Evolutionary conservation across 2,113 vertebrate genomes (phyloP).

Genomic region (Monopterus albus): DNA sequence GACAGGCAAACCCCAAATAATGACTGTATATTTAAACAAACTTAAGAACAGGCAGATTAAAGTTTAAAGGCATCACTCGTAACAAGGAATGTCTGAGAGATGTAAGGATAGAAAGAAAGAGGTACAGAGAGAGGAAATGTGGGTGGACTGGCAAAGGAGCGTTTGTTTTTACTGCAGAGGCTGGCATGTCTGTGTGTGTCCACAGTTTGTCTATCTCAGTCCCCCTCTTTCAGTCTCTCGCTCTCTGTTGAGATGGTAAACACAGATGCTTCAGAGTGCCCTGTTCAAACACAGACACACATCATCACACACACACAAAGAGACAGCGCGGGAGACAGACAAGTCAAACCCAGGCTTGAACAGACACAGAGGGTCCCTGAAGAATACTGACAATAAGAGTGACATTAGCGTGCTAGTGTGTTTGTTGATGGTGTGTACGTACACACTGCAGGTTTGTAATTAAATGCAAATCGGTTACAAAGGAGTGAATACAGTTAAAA

Average conservation of each 20-base stretch:
- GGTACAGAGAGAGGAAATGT: conserved; percentile 17
- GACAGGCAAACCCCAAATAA: not conserved
- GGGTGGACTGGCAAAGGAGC: conserved; percentile 59
- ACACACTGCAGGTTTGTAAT: conserved; percentile 38
- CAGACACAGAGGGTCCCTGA: conserved; percentile 24
- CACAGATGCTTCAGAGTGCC: conserved; percentile 68
- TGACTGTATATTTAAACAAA: not conserved
- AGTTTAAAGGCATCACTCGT: not conserved
- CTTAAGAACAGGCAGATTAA: not conserved
- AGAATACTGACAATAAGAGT: conserved; percentile 50
- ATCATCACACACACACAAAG: conserved; percentile 16
- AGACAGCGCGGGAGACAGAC: conserved; percentile 31
- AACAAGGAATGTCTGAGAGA: not conserved
- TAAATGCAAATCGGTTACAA: conserved; percentile 58
- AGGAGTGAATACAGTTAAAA: conserved; percentile 41
- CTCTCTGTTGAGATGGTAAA: conserved; percentile 68
- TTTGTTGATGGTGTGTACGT: not conserved
- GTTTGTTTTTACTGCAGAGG: conserved; percentile 72
- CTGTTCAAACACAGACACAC: conserved; percentile 59
- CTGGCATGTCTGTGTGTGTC: conserved; percentile 56
- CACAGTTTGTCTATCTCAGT: conserved; percentile 59
- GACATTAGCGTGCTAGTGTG: conserved; percentile 23
- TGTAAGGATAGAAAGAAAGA: not conserved
- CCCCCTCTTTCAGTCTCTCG: conserved; percentile 36
- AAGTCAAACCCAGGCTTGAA: conserved; percentile 29